Base-by-base conservation (phyloP, 2,113 vertebrate genomes). In the Dissostichus mawsoni region DNA sequence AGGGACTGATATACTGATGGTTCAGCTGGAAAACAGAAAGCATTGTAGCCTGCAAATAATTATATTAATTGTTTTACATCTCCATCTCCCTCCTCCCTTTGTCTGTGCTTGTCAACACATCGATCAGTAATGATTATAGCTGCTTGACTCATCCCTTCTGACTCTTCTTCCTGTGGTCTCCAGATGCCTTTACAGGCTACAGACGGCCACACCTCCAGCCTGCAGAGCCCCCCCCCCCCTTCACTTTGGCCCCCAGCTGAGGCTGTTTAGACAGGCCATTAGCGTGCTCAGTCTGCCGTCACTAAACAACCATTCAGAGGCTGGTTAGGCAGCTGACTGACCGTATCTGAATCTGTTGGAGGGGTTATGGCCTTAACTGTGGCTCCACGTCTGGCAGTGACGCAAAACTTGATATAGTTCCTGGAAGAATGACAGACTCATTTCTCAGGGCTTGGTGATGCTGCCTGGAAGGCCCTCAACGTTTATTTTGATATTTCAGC, bases 271-370 rank as follows among this genome's bases (percentile, higher is more conserved):
- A 80, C 82, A 77, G 80, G 52, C 88, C 90, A 90, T 92, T 93
- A 89, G 69, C 83, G 44, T 20, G 69, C 87, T 90, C 87, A 23
- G 69, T 87, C 79, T 89, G 84, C 89, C 68, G 16, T 90, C 83
- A 87, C 90, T 86, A 89, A 93, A 90, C 87, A 74, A 82, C 53
- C 77, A 69, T 33, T 69, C 58, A 70, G 85, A 36, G 88, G 81
- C 88, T 93, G 90, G 86, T 94, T 94, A 91, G 88, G 90, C 83
- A 90, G 81, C 88, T 76, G 82, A 88, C 83, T 87, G 87, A 88
- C 84, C 86, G 88, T 87, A 90, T 93, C 91, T 71, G 78, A 78
- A 29, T 20, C 45, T 3, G n/a, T 68, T 25, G 56, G 16, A 70
- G 63, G 57, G 74, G 80, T 86, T 77, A 77, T 45, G 72, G 76